phyloP scores from a whole-genome alignment of 2,888 invertebrate species.

The Sesia apiformis region DNA sequence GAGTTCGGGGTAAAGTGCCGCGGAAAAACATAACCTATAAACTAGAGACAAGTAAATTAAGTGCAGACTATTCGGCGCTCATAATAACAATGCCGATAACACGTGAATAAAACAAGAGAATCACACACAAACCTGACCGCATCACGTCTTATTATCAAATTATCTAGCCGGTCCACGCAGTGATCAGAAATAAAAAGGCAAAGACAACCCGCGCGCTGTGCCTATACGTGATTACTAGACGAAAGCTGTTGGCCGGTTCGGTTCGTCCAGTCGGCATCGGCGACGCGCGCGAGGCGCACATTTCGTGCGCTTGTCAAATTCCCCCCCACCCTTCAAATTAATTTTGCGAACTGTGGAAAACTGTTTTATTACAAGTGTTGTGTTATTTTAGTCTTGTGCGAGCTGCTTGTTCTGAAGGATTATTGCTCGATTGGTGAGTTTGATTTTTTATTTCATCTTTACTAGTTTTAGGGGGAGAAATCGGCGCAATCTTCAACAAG shows the following conservation, averaged over 20 bases:
- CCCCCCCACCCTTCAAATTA: constrained; percentile 9
- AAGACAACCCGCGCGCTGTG: not conserved
- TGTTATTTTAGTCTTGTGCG: constrained; percentile 22
- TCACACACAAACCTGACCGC: constrained; percentile 38
- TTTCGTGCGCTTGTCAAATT: constrained; percentile 16
- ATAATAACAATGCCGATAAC: constrained; percentile 1
- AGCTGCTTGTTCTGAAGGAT: constrained; percentile 2
- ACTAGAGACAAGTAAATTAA: no score
- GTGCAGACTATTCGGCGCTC: no score
- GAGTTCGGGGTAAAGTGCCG: no score
- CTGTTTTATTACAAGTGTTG: constrained; percentile 24
- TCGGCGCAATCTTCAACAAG: no score
- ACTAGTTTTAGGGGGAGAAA: no score
- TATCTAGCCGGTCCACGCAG: constrained; percentile 26
- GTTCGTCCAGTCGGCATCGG: constrained; percentile 35
- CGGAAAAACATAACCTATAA: no score
- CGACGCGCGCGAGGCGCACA: constrained; percentile 29
- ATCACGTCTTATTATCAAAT: constrained; percentile 26
- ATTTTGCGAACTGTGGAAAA: constrained; percentile 12
- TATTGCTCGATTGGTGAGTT: constrained; percentile 10
- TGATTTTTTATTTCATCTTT: not conserved
- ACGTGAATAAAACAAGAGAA: constrained; percentile 11
- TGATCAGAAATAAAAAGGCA: constrained; percentile 7
- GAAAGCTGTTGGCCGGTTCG: not conserved
- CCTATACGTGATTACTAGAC: not conserved